Evolutionary conservation across 2,888 invertebrate genomes (phyloP).

Genomic region (Eilema caniola): DNA sequence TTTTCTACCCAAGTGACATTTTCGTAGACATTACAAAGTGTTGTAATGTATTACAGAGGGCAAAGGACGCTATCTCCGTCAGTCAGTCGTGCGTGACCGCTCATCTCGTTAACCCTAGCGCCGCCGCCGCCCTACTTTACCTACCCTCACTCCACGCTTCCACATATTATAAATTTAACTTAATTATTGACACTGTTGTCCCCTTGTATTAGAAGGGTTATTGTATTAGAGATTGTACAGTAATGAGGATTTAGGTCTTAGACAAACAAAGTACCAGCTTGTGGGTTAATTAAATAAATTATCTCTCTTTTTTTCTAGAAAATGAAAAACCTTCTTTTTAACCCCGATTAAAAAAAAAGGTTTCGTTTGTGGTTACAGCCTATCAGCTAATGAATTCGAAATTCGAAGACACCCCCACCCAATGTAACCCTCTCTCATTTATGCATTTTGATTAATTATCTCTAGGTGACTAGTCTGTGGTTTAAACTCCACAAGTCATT

Average conservation of each 20-base stretch:
- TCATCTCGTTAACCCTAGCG: slow-evolving; percentile 71
- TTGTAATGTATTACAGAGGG: slow-evolving; percentile 51
- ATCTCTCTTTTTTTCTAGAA: not conserved
- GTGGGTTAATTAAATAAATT: too few species aligned
- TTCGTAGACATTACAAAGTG: slow-evolving; percentile 57
- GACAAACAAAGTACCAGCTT: not conserved
- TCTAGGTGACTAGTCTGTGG: slow-evolving; percentile 30
- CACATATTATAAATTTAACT: slow-evolving; percentile 68
- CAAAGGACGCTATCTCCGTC: slow-evolving; percentile 65
- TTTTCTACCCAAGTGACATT: slow-evolving; percentile 37
- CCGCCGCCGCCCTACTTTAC: slow-evolving; percentile 36
- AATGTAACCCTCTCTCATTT: not conserved
- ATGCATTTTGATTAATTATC: slow-evolving; percentile 34
- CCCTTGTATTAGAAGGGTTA: slow-evolving; percentile 55
- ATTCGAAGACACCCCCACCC: slow-evolving; percentile 25
- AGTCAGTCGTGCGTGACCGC: slow-evolving; percentile 77
- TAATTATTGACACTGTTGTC: slow-evolving; percentile 65
- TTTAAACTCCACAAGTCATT: slow-evolving; percentile 26
- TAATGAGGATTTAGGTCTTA: slow-evolving; percentile 20
- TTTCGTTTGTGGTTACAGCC: not conserved
- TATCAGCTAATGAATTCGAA: slow-evolving; percentile 19
- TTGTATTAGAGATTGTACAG: slow-evolving; percentile 44
- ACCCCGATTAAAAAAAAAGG: not conserved
- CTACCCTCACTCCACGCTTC: slow-evolving; percentile 39
- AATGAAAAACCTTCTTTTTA: not conserved